Conservation (phyloP, 2,113 vertebrate genomes). For the Platysternon megacephalum region DNA sequence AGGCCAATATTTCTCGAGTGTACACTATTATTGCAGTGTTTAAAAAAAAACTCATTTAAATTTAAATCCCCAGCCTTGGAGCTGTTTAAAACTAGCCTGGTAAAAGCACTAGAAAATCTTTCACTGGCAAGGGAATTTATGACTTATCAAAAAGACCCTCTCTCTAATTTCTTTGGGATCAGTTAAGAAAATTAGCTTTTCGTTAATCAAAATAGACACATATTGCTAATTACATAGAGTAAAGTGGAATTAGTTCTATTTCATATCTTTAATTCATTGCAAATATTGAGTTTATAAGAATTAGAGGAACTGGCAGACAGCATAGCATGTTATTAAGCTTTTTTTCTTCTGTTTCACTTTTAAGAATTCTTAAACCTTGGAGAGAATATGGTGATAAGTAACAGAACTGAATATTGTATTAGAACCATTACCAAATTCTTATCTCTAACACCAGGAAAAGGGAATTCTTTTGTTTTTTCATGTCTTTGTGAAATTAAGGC, state of each 20-base stretch:
- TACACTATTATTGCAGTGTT: not conserved
- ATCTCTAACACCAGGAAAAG: accelerated
- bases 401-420: accelerated
- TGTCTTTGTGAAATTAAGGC: not conserved
- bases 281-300: not conserved
- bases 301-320: accelerated
- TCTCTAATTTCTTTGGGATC: not conserved
- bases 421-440: not conserved
- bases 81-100: not conserved
- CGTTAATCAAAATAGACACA: not conserved
- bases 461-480: not conserved
- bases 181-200: not conserved
- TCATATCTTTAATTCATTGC: not conserved
- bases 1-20: not conserved
- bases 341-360: not conserved
- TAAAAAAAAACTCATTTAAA: not conserved
- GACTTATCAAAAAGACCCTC: not conserved
- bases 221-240: not conserved
- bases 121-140: not conserved
- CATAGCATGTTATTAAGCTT: not conserved
- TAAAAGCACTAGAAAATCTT: not conserved
- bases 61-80: not conserved
- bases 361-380: not conserved
- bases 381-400: not conserved
- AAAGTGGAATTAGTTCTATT: not conserved